A percentile compares a stretch with the other conserved stretches of the same genome.
phyloP scores from a whole-genome alignment of 2,888 invertebrate genomes.

The Drosophila fulvimacula region DNA sequence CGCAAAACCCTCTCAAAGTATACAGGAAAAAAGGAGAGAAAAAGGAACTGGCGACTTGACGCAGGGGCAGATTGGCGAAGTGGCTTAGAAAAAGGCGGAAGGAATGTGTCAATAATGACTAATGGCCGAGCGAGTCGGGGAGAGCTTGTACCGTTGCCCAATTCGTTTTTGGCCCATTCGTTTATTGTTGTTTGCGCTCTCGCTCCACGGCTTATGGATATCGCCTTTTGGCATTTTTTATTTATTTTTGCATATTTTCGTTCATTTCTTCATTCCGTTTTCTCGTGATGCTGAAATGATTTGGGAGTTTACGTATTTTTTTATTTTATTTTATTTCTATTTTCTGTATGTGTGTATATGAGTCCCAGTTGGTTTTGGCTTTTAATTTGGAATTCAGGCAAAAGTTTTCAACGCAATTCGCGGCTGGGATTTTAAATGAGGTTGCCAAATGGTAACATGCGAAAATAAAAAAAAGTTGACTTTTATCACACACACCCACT shows the following conservation, averaged over 20 bases:
- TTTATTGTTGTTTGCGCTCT: slow-evolving; percentile 31
- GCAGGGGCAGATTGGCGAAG: slow-evolving; percentile 24
- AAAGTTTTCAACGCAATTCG: slow-evolving; percentile 33
- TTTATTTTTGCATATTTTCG: slow-evolving; percentile 67
- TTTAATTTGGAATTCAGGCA: slow-evolving; percentile 52
- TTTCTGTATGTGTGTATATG: slow-evolving; percentile 2
- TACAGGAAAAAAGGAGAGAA: neutral
- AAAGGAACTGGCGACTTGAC: slow-evolving; percentile 1
- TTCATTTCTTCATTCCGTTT: neutral
- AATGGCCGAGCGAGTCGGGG: slow-evolving; percentile 51
- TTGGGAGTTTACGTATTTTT: slow-evolving; percentile 23
- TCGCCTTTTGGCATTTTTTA: slow-evolving; percentile 46
- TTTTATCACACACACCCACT: slow-evolving; percentile 23
- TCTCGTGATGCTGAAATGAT: slow-evolving; percentile 48
- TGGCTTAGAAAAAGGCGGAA: slow-evolving; percentile 63
- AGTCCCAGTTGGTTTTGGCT: slow-evolving; percentile 42
- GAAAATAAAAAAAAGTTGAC: slow-evolving; percentile 11
- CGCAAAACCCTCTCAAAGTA: slow-evolving; percentile 1
- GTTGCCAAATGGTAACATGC: slow-evolving; percentile 35
- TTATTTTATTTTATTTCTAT: slow-evolving; percentile 4
- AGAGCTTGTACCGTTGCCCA: slow-evolving; percentile 28
- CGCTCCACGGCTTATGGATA: slow-evolving; percentile 21
- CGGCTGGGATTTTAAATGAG: slow-evolving; percentile 33
- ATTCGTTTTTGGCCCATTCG: slow-evolving; percentile 25
- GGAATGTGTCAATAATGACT: slow-evolving; percentile 77